phyloP scores from a whole-genome alignment of 2,113 vertebrate genomes.

The mouse (Mus musculus) region GRCm39 chr4:115989001-115989500 shows the following conservation, averaged over 20 bases:
- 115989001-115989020: not conserved
- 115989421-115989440: not conserved
- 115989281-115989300: not conserved
- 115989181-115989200: slow-evolving; percentile 8
- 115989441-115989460: no score
- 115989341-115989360: not conserved
- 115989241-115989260: slow-evolving; percentile 24
- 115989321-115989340: not conserved
- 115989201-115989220: not conserved
- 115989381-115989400: not conserved
- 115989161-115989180: slow-evolving; percentile 1
- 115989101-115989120: not conserved
- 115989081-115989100: not conserved
- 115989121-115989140: not conserved
- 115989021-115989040: not conserved
- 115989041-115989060: not conserved
- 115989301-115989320: slow-evolving; percentile 22
- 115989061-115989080: not conserved
- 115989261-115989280: not conserved
- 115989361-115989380: not conserved
- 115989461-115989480: not conserved
- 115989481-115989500: not conserved
- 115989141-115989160: not conserved
- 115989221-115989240: slow-evolving; percentile 32
- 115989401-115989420: not conserved